phyloP scores from a whole-genome alignment of 2,888 invertebrate genomes.

The Nephrotoma appendiculata region DNA sequence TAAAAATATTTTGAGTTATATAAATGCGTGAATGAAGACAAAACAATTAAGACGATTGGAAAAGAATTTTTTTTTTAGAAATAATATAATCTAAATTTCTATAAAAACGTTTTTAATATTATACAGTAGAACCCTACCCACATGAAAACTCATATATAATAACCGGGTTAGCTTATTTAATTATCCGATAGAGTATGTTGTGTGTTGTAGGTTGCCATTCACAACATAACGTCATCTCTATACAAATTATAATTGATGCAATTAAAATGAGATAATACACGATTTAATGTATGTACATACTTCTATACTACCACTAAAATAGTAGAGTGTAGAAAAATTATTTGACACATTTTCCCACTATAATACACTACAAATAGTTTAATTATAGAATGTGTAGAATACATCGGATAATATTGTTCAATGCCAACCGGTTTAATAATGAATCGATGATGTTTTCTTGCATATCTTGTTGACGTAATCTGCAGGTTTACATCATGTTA shows the following conservation, averaged over 20 bases:
- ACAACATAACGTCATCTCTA: background rate
- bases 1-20: too few species aligned
- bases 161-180: background rate
- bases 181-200: background rate
- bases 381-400: background rate
- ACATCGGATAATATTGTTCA: background rate
- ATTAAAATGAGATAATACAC: background rate
- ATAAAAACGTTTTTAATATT: background rate
- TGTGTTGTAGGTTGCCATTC: background rate
- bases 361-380: background rate
- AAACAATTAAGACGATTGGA: background rate
- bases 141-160: background rate
- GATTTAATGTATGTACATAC: background rate
- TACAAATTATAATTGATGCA: background rate
- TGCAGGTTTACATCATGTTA: background rate
- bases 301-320: background rate
- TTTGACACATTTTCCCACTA: background rate
- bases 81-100: background rate
- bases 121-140: background rate
- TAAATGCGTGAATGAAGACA: background rate
- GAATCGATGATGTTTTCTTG: background rate
- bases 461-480: background rate
- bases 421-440: background rate
- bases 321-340: background rate
- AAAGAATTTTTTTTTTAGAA: background rate